Base-by-base conservation (phyloP, 2,888 invertebrate species). In the Tachystola acroxantha region DNA sequence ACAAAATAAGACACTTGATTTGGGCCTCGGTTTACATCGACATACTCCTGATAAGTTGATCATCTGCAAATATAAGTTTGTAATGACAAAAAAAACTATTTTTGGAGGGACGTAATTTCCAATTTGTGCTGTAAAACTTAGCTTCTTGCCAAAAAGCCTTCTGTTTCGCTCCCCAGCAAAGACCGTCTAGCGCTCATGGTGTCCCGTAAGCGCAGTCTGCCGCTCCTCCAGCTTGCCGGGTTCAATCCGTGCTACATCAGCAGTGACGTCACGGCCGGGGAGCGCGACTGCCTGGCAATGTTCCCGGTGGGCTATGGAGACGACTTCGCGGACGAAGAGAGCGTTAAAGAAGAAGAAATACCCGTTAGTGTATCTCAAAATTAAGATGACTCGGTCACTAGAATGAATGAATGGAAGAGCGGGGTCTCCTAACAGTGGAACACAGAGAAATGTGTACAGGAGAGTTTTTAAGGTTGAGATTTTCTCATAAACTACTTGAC, bases 241-340 rank as follows among this genome's bases (percentile, higher is more conserved):
- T 49, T 75, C 13, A 79, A 71, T 49, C 86, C 86, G 0, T 53
- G 64, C 41, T 84, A 81, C 61, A 82, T 86, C 53, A 85, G 84
- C 54, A 57, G 71, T 1, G 84, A 85, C 51, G 39, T 55, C 1
- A 16, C 20, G 0, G 54, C 66, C 0, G 86, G 85, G 0, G 81
- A 84, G 45, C 49, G 55, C 1, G 86, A 86, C 46, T 84, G 85
- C 36, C 69, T 82, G 9, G 41, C 62, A 0, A 48, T 86, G 45
- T 86, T 86, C 57, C 85, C 86, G 0, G 85, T 86, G 0, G 85
- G 82, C 0, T 85, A 86, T 37, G 85, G 75, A 0, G 86, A 86
- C 35, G 74, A 79, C 0, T 79, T 67, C 30, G 57, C 56, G 1
- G 26, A 28, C 1, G 25, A 16, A 10, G 25, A 10, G 6, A 29